Conservation (phyloP, 2,113 vertebrate species). For the Meles meles region DNA sequence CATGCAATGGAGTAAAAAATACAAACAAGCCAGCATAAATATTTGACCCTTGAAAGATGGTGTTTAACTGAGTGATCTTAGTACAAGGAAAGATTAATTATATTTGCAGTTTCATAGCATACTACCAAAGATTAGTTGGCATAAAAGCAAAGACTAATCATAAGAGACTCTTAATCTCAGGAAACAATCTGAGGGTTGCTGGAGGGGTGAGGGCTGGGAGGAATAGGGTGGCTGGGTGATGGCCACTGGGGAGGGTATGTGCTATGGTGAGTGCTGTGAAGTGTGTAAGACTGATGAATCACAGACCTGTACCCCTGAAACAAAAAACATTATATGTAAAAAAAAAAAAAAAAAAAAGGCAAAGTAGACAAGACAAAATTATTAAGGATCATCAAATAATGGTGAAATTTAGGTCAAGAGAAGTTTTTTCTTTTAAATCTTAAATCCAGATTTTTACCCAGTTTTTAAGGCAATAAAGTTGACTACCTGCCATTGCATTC, state of each 20-base stretch:
- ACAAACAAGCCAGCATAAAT: background rate
- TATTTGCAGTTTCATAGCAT: background rate
- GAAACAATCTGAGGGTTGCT: too few species aligned
- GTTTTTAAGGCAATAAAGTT: constrained; percentile 14
- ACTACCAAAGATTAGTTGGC: background rate
- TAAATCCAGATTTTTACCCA: background rate
- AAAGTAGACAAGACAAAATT: background rate
- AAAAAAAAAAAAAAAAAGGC: background rate
- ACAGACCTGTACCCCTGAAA: too few species aligned
- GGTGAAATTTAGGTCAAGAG: background rate
- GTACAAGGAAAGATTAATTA: background rate
- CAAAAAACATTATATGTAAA: too few species aligned
- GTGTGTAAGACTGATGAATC: too few species aligned
- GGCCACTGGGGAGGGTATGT: too few species aligned
- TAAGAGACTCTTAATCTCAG: too few species aligned
- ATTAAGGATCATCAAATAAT: background rate
- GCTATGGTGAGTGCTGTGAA: too few species aligned
- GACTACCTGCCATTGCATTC: background rate
- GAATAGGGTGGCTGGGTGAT: too few species aligned
- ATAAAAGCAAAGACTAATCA: background rate
- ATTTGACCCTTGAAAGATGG: background rate
- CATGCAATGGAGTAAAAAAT: background rate
- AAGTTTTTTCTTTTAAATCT: background rate
- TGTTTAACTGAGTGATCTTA: background rate
- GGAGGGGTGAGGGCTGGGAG: too few species aligned